Percentiles rank a stretch among this genome's conserved stretches.
Conservation (phyloP, 2,888 invertebrate species). For the Netelia virgata region DNA sequence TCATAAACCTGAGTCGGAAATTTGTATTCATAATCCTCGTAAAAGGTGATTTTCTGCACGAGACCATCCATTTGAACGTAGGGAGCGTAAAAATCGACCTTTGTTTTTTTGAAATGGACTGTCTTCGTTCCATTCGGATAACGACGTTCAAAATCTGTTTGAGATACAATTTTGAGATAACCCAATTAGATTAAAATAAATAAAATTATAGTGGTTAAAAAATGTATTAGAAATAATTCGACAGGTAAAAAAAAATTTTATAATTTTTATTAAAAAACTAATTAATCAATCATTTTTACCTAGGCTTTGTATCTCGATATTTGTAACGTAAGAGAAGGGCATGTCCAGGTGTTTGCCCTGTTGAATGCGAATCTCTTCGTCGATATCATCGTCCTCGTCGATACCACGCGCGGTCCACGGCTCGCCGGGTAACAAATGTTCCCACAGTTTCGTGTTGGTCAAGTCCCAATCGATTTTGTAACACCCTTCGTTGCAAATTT, state of each 20-base stretch:
- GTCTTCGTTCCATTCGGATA: slow-evolving; percentile 91
- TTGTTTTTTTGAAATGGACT: slow-evolving; percentile 90
- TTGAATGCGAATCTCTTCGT: slow-evolving; percentile 84
- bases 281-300: slow-evolving; percentile 81
- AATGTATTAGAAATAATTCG: background rate
- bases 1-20: slow-evolving; percentile 80
- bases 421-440: slow-evolving; percentile 91
- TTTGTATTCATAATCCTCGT: slow-evolving; percentile 87
- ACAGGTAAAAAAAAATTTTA: background rate
- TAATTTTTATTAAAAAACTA: background rate
- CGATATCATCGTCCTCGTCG: slow-evolving; percentile 86
- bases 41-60: slow-evolving; percentile 88
- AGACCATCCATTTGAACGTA: slow-evolving; percentile 92
- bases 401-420: slow-evolving; percentile 85
- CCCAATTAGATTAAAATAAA: slow-evolving; percentile 7
- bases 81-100: slow-evolving; percentile 92
- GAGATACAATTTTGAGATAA: slow-evolving; percentile 13
- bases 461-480: slow-evolving; percentile 88
- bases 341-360: slow-evolving; percentile 90
- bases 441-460: slow-evolving; percentile 88
- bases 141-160: slow-evolving; percentile 88
- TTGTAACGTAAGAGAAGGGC: slow-evolving; percentile 91
- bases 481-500: slow-evolving; percentile 86
- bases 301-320: slow-evolving; percentile 87
- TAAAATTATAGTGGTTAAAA: background rate